Conservation (phyloP, 2,888 invertebrate species). For the Pammene aurita region DNA sequence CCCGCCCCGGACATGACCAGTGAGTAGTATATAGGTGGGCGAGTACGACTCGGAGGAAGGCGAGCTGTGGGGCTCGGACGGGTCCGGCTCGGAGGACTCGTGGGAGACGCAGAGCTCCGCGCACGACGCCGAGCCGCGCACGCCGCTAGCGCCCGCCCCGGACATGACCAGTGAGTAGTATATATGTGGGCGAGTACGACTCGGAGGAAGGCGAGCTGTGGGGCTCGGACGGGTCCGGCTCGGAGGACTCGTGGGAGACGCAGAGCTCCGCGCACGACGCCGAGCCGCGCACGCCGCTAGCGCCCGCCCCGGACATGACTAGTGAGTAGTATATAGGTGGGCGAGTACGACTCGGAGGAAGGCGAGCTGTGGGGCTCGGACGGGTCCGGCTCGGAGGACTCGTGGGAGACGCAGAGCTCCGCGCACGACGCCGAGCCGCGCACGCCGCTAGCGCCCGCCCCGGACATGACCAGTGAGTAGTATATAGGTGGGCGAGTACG, state of each 20-base stretch:
- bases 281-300: conserved; percentile 57
- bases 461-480: conserved; percentile 31
- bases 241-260: conserved; percentile 93
- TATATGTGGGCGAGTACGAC: too few species aligned
- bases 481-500: too few species aligned
- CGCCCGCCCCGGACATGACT: conserved; percentile 38
- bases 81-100: conserved; percentile 87
- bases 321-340: conserved; percentile 6
- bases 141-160: conserved; percentile 49
- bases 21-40: not conserved
- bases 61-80: conserved; percentile 88
- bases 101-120: conserved; percentile 92
- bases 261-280: conserved; percentile 84
- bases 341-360: conserved; percentile 90
- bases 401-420: conserved; percentile 93
- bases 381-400: conserved; percentile 87
- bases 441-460: conserved; percentile 50
- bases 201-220: conserved; percentile 90
- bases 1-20: conserved; percentile 37
- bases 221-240: conserved; percentile 86
- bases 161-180: conserved; percentile 26
- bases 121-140: conserved; percentile 62
- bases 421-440: conserved; percentile 66
- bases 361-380: conserved; percentile 89
- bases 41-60: conserved; percentile 91